Base-by-base conservation (phyloP, 2,797 vertebrate species). In the Cryptoprocta ferox region DNA sequence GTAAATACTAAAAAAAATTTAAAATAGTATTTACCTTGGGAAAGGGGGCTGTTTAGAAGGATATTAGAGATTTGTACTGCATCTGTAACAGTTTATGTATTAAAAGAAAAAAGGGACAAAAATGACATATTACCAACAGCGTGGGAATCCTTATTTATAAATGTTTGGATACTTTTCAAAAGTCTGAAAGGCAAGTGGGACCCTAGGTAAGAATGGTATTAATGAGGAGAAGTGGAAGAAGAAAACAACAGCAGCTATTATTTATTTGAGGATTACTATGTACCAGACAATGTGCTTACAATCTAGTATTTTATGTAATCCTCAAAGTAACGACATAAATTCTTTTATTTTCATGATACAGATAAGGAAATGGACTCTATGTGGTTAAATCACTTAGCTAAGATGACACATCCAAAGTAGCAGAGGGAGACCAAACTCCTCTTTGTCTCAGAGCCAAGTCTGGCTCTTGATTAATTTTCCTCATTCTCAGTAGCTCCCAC, bases 161-260 rank as follows among this genome's bases (percentile, higher is more conserved):
- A 88, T 59, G 32, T 91, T 78, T 88, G 26, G 48, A 76, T 84
- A 37, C 26, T 78, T 76, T 78, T 84, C 39, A 84, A 90, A 95
- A 79, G 61, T 85, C 0, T 90, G 71, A 79, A 84, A 70, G 48
- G 50, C 71, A 85, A 39, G 19, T 37, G 81, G 32, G 32, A 26
- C 80, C 80, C 21, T 35, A 59, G 24, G 35, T 24, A 83, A 37
- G 48, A 45, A 85, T 61, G 26, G 37, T 19, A 84, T 48, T 94
- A 78, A 84, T 18, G 65, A 78, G 39, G 9, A 76, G 6, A 73
- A 24, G 35, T 42, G 50, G 28, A 63, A 21, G 35, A 53, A 73
- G 39, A 42, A 53, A 94, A 35, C n/a, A 94, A 5, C 45, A 66
- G 26, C 59, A 65, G 79, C 45, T 42, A 7, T 66, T 39, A 75